Evolutionary conservation across 2,113 vertebrate genomes (phyloP).

Genomic region (Oncorhynchus masou): DNA sequence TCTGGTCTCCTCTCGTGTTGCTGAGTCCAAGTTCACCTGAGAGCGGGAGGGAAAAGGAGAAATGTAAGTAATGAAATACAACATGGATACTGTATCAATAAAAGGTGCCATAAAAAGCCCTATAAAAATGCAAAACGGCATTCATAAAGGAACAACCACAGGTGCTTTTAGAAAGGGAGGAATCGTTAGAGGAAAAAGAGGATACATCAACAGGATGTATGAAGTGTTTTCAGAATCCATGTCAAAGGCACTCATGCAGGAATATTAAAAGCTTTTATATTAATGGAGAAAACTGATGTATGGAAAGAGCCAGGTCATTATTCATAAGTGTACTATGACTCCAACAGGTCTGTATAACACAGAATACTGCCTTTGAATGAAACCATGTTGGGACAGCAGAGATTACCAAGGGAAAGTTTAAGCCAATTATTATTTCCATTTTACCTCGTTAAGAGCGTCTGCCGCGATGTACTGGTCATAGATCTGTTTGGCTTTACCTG

Average conservation of each 20-base stretch:
- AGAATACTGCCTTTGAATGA: neutral
- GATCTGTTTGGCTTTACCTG: conserved; percentile 81
- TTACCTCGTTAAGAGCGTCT: conserved; percentile 86
- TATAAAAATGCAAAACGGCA: neutral
- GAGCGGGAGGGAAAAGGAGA: neutral
- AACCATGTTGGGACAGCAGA: neutral
- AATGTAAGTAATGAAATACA: neutral
- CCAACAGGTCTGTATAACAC: neutral
- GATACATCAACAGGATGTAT: neutral
- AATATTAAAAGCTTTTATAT: neutral
- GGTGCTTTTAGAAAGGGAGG: neutral
- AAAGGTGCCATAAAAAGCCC: neutral
- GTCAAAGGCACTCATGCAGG: neutral
- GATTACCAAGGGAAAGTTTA: no score
- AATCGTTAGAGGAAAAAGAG: neutral
- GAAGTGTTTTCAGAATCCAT: neutral
- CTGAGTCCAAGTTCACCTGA: conserved; percentile 76
- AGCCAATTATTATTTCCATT: neutral
- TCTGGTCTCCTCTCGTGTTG: conserved; percentile 66
- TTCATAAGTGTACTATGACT: neutral
- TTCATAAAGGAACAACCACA: no score
- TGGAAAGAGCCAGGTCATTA: neutral
- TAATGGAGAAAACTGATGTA: neutral
- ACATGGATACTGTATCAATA: neutral
- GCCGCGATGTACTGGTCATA: conserved; percentile 83